These are phyloP conservation scores for Alligator sinensis DNA, from an alignment of 2,113 vertebrate species.

Conservation along the genomic window DNA sequence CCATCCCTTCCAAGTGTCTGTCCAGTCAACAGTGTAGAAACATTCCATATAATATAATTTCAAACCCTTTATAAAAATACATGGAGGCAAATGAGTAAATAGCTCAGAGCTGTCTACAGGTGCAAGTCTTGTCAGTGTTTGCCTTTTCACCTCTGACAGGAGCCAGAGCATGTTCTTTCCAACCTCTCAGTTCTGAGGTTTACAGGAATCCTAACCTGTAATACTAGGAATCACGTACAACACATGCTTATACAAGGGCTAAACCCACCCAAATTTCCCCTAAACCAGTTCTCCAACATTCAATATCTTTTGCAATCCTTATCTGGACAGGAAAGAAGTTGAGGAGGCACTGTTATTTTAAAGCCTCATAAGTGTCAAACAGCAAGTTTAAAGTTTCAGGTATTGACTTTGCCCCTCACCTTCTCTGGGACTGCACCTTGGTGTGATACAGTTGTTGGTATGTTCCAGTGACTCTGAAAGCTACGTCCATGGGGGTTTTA, in stretches of 20 bases:
- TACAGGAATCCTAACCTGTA: neutral
- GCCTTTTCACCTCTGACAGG: neutral
- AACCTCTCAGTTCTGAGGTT: neutral
- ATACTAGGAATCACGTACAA: neutral
- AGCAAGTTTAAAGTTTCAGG: neutral
- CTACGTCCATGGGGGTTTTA: no score
- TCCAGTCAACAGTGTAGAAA: neutral
- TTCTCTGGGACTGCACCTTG: neutral
- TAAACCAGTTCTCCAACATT: neutral
- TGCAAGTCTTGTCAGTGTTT: neutral
- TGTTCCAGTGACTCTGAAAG: no score
- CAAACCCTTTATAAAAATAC: neutral
- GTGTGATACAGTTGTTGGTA: no score
- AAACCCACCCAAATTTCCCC: neutral
- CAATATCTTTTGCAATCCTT: neutral
- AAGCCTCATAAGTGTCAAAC: no score
- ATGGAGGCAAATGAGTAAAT: neutral
- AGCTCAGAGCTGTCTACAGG: neutral
- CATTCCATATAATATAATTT: neutral
- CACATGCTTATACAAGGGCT: neutral
- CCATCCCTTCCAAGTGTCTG: no score
- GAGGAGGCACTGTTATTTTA: no score
- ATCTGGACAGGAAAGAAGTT: neutral
- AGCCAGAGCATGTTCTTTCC: neutral
- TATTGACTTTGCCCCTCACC: no score